Evolutionary conservation across 2,888 invertebrate genomes (phyloP).

Genomic region (Cheilosia impressa): DNA sequence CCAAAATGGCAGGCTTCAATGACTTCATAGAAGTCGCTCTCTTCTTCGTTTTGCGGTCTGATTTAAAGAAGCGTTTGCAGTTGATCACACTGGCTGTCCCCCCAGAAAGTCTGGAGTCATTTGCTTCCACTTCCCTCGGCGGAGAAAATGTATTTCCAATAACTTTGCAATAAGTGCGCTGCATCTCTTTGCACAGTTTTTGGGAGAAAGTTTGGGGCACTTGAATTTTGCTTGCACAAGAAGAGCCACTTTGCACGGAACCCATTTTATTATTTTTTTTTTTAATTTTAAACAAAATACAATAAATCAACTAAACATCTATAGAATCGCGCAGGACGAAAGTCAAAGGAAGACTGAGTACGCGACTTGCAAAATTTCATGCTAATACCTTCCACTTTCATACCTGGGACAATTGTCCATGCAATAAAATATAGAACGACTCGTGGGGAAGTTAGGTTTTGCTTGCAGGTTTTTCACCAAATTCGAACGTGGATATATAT

Average conservation of each 20-base stretch:
- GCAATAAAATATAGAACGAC: too few species aligned
- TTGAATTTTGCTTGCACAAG: background rate
- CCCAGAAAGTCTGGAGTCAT: background rate
- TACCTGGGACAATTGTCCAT: too few species aligned
- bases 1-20: background rate
- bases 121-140: background rate
- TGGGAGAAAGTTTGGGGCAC: background rate
- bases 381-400: too few species aligned
- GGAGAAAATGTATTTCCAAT: conserved; percentile 13
- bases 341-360: background rate
- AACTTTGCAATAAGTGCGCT: conserved; percentile 8
- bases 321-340: background rate
- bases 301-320: background rate
- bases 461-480: too few species aligned
- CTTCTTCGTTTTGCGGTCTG: background rate
- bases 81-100: background rate
- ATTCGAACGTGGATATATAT: too few species aligned
- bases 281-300: background rate
- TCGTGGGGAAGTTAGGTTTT: too few species aligned
- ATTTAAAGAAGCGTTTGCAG: background rate
- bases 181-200: conserved; percentile 1
- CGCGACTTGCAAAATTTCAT: too few species aligned
- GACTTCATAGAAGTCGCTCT: background rate
- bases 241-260: background rate
- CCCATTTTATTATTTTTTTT: conserved; percentile 10